A percentile compares a stretch with the other conserved stretches of the same genome.
Evolutionary conservation across 2,888 invertebrate species (phyloP).

Genomic region (Augiades crinisus): DNA sequence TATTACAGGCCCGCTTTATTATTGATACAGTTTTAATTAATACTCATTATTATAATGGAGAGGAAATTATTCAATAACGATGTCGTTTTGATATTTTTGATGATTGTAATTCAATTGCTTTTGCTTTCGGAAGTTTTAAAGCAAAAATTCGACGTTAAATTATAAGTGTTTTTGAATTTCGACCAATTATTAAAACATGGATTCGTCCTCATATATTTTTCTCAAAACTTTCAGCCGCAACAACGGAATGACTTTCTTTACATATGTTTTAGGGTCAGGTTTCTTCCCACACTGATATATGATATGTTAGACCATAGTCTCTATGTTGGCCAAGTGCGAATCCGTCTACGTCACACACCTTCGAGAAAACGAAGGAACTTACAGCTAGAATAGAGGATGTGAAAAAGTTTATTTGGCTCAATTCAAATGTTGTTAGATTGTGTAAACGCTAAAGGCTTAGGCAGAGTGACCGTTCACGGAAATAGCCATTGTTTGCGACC

Average conservation of each 20-base stretch:
- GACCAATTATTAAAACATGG: no score
- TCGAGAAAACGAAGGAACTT: no score
- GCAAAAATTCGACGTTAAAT: neutral
- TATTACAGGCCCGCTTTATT: slow-evolving; percentile 29
- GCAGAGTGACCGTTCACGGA: slow-evolving; percentile 5
- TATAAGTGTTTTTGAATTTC: neutral
- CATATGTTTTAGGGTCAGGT: no score
- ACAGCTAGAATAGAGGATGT: no score
- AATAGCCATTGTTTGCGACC: slow-evolving; percentile 13
- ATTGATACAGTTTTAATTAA: slow-evolving; percentile 44
- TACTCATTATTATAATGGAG: slow-evolving; percentile 47
- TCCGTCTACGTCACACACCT: no score
- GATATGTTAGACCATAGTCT: no score
- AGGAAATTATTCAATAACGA: slow-evolving; percentile 9
- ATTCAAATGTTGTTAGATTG: slow-evolving; percentile 21
- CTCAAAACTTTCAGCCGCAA: no score
- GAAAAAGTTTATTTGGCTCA: no score
- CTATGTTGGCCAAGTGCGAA: no score
- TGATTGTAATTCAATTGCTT: slow-evolving; percentile 17
- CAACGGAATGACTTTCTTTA: no score
- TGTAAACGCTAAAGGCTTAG: slow-evolving; percentile 7
- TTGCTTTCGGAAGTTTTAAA: neutral
- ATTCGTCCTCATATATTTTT: no score
- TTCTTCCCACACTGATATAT: no score
- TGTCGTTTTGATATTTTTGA: slow-evolving; percentile 13